A percentile compares a stretch with the other conserved stretches of the same genome.
phyloP scores from a whole-genome alignment of 2,888 invertebrate species.

The Idaea straminata region DNA sequence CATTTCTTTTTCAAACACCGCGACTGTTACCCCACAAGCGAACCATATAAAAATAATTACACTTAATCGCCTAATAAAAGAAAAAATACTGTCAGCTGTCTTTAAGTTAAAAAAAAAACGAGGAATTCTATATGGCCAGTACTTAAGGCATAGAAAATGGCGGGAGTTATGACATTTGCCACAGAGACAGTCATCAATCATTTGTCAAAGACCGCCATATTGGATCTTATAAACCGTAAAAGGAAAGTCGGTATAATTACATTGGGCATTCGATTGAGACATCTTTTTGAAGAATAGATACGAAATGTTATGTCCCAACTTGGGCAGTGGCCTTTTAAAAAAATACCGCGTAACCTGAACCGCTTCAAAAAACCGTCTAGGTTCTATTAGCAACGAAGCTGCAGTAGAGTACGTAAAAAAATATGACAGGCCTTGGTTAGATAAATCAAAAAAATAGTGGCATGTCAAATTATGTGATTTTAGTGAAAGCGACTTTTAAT shows the following conservation, averaged over 20 bases:
- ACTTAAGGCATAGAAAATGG: constrained; percentile 25
- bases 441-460: too few species aligned
- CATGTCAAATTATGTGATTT: too few species aligned
- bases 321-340: too few species aligned
- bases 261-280: constrained; percentile 41
- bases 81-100: constrained; percentile 2
- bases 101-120: neutral
- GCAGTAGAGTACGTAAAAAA: too few species aligned
- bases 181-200: constrained; percentile 57
- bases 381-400: too few species aligned
- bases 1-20: too few species aligned
- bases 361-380: too few species aligned
- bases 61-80: neutral
- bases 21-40: too few species aligned
- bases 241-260: constrained; percentile 55
- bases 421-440: too few species aligned
- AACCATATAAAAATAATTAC: neutral
- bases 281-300: constrained; percentile 47
- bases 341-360: too few species aligned
- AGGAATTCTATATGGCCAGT: neutral
- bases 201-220: constrained; percentile 65
- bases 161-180: constrained; percentile 53
- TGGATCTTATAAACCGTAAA: constrained; percentile 63
- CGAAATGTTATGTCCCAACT: neutral
- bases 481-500: too few species aligned